These are phyloP conservation scores for Dermochelys coriacea DNA, from an alignment of 2,797 vertebrate species.

Conservation along the genomic window DNA sequence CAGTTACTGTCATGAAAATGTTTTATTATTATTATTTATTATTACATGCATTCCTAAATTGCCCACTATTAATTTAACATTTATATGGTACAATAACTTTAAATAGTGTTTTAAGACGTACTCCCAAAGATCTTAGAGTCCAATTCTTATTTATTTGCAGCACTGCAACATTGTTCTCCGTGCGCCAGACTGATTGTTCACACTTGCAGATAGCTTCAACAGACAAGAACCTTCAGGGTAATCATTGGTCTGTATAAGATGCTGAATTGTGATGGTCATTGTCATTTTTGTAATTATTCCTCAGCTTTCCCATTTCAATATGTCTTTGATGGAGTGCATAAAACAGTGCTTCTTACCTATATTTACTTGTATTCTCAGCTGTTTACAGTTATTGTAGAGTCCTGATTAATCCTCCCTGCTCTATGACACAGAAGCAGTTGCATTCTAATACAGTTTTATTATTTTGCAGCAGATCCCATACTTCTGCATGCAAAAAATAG, in stretches of 20 bases:
- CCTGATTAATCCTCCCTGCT: constrained; percentile 71
- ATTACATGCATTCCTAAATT: not conserved
- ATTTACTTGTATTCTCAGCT: constrained; percentile 61
- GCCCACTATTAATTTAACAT: not conserved
- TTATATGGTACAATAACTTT: not conserved
- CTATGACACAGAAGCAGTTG: constrained; percentile 47
- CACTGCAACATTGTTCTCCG: fast-evolving
- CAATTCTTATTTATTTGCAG: not conserved
- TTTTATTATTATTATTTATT: not conserved
- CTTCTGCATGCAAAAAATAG: constrained; percentile 54
- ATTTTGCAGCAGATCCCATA: constrained; percentile 68
- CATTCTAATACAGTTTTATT: constrained; percentile 74
- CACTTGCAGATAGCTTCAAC: not conserved
- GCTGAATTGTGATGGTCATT: constrained; percentile 19
- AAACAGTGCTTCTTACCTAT: constrained; percentile 29
- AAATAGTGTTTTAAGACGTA: not conserved
- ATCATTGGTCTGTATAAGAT: not conserved
- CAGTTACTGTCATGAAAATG: not conserved
- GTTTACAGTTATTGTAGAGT: constrained; percentile 42
- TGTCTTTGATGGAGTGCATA: not conserved
- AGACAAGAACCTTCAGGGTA: not conserved
- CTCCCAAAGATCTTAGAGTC: not conserved
- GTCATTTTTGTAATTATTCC: constrained; percentile 61
- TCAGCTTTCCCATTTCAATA: constrained; percentile 54
- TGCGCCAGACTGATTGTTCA: fast-evolving